Base-by-base conservation (phyloP, 1,140 invertebrate species). In the Drosophila kurseongensis region DNA sequence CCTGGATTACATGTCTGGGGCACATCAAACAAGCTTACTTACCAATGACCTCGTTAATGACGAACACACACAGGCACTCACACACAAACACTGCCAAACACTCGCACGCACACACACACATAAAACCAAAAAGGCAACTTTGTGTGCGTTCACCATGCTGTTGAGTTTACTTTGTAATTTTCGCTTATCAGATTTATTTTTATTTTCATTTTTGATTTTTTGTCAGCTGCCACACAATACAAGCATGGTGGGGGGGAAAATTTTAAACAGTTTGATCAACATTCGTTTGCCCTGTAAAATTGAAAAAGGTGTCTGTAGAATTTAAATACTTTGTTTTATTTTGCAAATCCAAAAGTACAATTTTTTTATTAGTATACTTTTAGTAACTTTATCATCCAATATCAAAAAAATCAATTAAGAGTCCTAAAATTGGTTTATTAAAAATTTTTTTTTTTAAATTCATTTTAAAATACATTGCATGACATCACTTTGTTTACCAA, bases 21-120 rank as follows among this genome's bases (percentile, higher is more conserved):
- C 84, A 89, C 84, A 89, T 89, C 84, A 89, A 89, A 89, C 77
- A 89, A 90, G 84, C 77, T 89, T 89, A 80, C 84, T 89, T 89
- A 89, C 80, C 84, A 84, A 84, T 89, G 84, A 84, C 84, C 84
- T 89, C 84, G 84, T 89, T 89, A 89, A 89, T 89, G 84, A 78
- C 77, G 55, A 61, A 77, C 71, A 69, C 61, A 60, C n/a, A 54
- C 8, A 14, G 14, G 2, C 52, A 59, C 42, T 13, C 60, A 52
- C 40, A 52, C 41, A 44, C 48, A 63, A 18, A 58, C 41, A 58
- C 32, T 32, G 4, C n/a, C 36, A 12, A 35, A 63, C 35, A 47
- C 60, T 23, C 65, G 32, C 13, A 35, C 56, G 32, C 32, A 58
- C 23, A 47, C 23, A 47, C 36, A 23, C 48, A 14, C 10, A 13